phyloP scores from a whole-genome alignment of 1,140 invertebrate genomes.

The Drosophila kohkoa region DNA sequence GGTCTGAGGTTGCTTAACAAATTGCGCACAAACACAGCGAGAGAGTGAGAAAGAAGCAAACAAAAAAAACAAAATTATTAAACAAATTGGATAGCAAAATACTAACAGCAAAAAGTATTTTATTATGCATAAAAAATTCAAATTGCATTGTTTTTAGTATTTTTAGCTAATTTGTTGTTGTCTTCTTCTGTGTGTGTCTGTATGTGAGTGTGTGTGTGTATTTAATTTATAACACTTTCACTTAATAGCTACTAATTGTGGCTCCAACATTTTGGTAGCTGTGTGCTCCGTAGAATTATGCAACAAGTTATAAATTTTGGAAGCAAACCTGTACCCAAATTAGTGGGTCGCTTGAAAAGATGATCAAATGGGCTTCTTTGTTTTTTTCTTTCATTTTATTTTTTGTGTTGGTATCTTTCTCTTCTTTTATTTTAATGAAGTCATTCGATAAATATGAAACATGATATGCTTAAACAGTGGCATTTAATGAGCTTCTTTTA shows the following conservation, averaged over 20 bases:
- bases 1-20: slow-evolving; percentile 39
- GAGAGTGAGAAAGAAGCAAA: slow-evolving; percentile 14
- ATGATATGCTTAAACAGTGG: slow-evolving; percentile 38
- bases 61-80: not conserved
- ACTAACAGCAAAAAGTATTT: slow-evolving; percentile 43
- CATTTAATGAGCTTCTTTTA: slow-evolving; percentile 27
- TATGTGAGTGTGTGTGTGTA: slow-evolving; percentile 1
- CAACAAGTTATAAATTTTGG: slow-evolving; percentile 46
- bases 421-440: slow-evolving; percentile 31
- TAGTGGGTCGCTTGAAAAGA: slow-evolving; percentile 42
- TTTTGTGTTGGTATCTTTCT: not conserved
- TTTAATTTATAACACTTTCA: slow-evolving; percentile 80
- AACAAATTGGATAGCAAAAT: slow-evolving; percentile 41
- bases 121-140: slow-evolving; percentile 50
- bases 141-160: slow-evolving; percentile 37
- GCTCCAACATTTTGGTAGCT: slow-evolving; percentile 46
- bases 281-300: slow-evolving; percentile 47
- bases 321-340: slow-evolving; percentile 48
- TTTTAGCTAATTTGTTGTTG: not conserved
- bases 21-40: slow-evolving; percentile 31
- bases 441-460: slow-evolving; percentile 43
- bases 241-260: slow-evolving; percentile 74
- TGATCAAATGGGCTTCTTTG: slow-evolving; percentile 16
- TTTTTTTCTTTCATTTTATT: not conserved
- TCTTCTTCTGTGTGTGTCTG: not conserved